A percentile compares a stretch with the other conserved stretches of the same genome.
Conservation (phyloP, 2,888 invertebrate genomes). For the Lycia hirtaria region DNA sequence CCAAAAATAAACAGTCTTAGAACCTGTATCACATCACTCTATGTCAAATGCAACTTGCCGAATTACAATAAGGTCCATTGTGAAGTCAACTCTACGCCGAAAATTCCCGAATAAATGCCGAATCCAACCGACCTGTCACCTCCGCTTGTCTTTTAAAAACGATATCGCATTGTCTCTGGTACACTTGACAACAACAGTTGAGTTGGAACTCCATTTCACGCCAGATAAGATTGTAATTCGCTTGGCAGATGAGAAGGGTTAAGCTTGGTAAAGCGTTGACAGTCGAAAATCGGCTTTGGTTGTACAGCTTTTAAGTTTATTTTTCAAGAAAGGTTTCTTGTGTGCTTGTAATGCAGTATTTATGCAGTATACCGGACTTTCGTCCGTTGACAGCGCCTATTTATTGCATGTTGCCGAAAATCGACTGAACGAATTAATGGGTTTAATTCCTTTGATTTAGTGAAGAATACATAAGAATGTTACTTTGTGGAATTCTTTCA, state of each 20-base stretch:
- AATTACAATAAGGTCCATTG: slow-evolving; percentile 67
- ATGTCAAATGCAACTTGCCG: slow-evolving; percentile 61
- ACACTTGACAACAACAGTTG: slow-evolving; percentile 19
- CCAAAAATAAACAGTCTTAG: slow-evolving; percentile 38
- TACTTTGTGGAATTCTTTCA: slow-evolving; percentile 23
- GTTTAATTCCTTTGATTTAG: slow-evolving; percentile 45
- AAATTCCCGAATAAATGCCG: slow-evolving; percentile 76
- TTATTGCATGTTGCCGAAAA: slow-evolving; percentile 72
- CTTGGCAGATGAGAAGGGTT: not conserved
- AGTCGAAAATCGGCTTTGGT: slow-evolving; percentile 42
- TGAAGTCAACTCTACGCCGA: slow-evolving; percentile 64
- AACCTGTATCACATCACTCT: slow-evolving; percentile 64
- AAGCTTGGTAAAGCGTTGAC: slow-evolving; percentile 11
- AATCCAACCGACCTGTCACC: slow-evolving; percentile 73
- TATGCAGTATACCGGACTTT: slow-evolving; percentile 70
- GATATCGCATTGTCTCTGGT: slow-evolving; percentile 73
- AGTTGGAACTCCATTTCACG: slow-evolving; percentile 16
- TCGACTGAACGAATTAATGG: slow-evolving; percentile 71
- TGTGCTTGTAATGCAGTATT: slow-evolving; percentile 55
- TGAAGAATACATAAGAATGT: slow-evolving; percentile 29
- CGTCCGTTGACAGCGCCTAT: slow-evolving; percentile 70
- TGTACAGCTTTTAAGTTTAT: slow-evolving; percentile 13
- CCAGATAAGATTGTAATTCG: slow-evolving; percentile 3
- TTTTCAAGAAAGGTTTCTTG: slow-evolving; percentile 37
- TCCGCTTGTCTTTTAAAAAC: slow-evolving; percentile 77